A percentile compares a stretch with the other conserved stretches of the same genome.
These are phyloP conservation scores for Jaculus jaculus DNA, from an alignment of 2,113 vertebrate species.

Conservation along the genomic window DNA sequence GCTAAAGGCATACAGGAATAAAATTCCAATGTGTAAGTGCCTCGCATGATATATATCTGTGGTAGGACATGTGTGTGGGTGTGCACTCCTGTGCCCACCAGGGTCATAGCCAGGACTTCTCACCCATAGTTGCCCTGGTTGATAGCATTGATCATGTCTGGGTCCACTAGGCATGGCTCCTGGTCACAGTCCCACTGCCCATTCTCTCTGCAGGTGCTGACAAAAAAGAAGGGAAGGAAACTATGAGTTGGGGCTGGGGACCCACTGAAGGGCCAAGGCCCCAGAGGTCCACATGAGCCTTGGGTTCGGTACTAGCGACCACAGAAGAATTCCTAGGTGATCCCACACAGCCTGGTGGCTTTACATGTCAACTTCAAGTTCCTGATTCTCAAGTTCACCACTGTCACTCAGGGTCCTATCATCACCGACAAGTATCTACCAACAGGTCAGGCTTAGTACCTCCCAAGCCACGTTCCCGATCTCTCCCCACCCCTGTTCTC, in stretches of 20 bases:
- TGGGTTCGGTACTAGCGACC: neutral
- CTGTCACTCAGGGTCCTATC: neutral
- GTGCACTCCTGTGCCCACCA: neutral
- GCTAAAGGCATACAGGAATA: neutral
- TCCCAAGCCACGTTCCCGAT: neutral
- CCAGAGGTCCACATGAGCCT: neutral
- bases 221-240: neutral
- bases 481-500: neutral
- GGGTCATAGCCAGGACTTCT: slow-evolving; percentile 35
- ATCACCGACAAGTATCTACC: no score
- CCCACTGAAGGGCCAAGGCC: neutral
- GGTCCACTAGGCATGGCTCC: slow-evolving; percentile 91
- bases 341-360: neutral
- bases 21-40: no score
- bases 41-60: fast-evolving
- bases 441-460: neutral
- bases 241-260: neutral
- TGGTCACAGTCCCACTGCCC: slow-evolving; percentile 94
- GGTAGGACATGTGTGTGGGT: no score
- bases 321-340: neutral
- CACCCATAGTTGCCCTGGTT: slow-evolving; percentile 93
- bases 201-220: slow-evolving; percentile 89
- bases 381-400: neutral
- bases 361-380: neutral
- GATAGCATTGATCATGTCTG: slow-evolving; percentile 89